Evolutionary conservation across 2,797 vertebrate genomes (phyloP).

Genomic region (Sebastes ruberrimus): DNA sequence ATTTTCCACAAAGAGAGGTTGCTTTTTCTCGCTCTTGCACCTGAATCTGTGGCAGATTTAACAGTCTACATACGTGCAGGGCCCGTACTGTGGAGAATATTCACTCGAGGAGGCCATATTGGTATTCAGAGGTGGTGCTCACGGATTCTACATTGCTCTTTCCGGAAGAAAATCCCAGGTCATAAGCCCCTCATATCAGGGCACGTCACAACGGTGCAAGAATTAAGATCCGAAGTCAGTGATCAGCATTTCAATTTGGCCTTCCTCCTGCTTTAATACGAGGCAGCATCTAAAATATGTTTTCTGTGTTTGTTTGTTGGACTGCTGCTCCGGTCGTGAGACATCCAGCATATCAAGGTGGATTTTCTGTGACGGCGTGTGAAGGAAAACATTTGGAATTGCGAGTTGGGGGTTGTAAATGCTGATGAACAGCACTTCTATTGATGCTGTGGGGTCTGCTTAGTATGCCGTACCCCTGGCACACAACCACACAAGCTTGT

Average conservation of each 20-base stretch:
- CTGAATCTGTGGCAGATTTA: constrained; percentile 7
- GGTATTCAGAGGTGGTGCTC: constrained; percentile 54
- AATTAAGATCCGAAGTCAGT: constrained; percentile 45
- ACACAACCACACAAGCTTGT: constrained; percentile 17
- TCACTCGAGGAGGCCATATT: constrained; percentile 28
- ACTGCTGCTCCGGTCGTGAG: not conserved
- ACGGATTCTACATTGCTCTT: constrained; percentile 36
- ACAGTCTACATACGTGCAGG: constrained; percentile 10
- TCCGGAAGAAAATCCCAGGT: constrained; percentile 53
- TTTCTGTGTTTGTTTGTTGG: constrained; percentile 12
- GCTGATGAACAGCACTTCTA: constrained; percentile 78
- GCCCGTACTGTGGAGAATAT: constrained; percentile 18
- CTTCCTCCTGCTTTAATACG: constrained; percentile 1
- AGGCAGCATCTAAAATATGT: not conserved
- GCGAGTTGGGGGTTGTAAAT: constrained; percentile 61
- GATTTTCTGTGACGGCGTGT: constrained; percentile 42
- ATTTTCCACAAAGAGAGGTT: not conserved
- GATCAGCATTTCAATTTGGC: constrained; percentile 45
- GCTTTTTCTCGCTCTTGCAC: not conserved
- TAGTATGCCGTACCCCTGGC: constrained; percentile 63
- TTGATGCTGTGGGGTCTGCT: constrained; percentile 74
- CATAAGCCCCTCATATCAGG: constrained; percentile 52
- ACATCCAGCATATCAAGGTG: constrained; percentile 31
- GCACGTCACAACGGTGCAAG: constrained; percentile 18
- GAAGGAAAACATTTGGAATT: constrained; percentile 61